phyloP scores from a whole-genome alignment of 2,888 invertebrate genomes.

The Stomorhina lunata region DNA sequence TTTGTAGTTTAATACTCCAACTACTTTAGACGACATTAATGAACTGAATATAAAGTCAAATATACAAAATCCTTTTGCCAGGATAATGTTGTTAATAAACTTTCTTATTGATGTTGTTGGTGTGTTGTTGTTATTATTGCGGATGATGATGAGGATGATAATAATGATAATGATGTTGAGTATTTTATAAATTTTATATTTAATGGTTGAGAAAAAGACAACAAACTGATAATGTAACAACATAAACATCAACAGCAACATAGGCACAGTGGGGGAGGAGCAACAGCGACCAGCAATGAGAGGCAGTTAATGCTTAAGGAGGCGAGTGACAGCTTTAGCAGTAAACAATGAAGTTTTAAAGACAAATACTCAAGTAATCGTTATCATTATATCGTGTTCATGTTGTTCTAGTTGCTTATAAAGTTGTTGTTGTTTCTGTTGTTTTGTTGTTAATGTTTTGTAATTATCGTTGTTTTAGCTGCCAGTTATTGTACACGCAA shows the following conservation, averaged over 20 bases:
- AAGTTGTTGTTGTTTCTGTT: no score
- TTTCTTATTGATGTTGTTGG: neutral
- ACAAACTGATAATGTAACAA: neutral
- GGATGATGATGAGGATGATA: no score
- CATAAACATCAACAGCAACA: neutral
- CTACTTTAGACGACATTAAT: neutral
- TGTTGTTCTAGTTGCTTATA: no score
- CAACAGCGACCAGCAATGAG: no score
- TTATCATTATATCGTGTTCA: no score
- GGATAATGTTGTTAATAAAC: conserved; percentile 5
- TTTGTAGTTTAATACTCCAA: no score
- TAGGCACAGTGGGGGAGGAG: no score
- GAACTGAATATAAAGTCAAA: neutral
- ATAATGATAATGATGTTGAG: no score
- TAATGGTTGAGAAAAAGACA: neutral
- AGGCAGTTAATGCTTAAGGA: neutral
- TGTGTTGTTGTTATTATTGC: no score
- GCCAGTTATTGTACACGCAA: no score
- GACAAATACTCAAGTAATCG: neutral
- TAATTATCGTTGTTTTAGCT: no score
- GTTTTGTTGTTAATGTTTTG: no score
- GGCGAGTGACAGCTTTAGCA: neutral
- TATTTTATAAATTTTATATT: neutral
- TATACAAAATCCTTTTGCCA: neutral
- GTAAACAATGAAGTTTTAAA: neutral